Evolutionary conservation across 2,797 vertebrate genomes (phyloP).

Genomic region (Taenioides sp.): DNA sequence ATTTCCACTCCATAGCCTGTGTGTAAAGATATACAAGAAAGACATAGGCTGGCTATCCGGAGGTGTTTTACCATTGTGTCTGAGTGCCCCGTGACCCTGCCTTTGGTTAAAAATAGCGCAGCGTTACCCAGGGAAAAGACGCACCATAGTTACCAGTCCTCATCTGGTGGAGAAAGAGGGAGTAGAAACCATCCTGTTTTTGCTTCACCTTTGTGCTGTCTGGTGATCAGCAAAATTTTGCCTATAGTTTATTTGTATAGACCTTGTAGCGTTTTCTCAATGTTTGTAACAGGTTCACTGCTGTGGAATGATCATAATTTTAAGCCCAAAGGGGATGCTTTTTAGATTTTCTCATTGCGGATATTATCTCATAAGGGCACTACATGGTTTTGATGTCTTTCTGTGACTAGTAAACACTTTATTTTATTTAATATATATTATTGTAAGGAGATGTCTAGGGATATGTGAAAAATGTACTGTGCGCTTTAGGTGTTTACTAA

Average conservation of each 20-base stretch:
- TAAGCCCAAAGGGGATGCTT: constrained; percentile 22
- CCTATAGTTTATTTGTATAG: not conserved
- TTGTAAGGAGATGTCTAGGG: constrained; percentile 47
- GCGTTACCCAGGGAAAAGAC: constrained; percentile 68
- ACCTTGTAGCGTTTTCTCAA: not conserved
- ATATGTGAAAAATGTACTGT: constrained; percentile 49
- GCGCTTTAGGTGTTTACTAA: constrained; percentile 46
- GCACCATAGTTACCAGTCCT: constrained; percentile 66
- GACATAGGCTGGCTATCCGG: not conserved
- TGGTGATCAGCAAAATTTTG: constrained; percentile 33
- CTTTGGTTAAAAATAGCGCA: constrained; percentile 73
- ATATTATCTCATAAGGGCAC: constrained; percentile 41
- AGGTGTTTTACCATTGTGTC: constrained; percentile 14
- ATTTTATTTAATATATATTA: constrained; percentile 38
- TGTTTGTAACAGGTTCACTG: constrained; percentile 42
- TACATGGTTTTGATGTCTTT: constrained; percentile 52
- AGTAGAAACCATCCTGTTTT: constrained; percentile 46
- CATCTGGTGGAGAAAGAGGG: constrained; percentile 46
- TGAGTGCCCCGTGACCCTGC: constrained; percentile 50
- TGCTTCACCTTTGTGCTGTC: constrained; percentile 48
- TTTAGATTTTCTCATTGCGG: constrained; percentile 29
- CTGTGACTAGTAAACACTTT: constrained; percentile 51
- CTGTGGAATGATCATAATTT: constrained; percentile 31
- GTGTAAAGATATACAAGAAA: constrained; percentile 26
- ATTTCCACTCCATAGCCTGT: constrained; percentile 32